phyloP scores from a whole-genome alignment of 1,140 invertebrate species.

The Copidosoma floridanum region DNA sequence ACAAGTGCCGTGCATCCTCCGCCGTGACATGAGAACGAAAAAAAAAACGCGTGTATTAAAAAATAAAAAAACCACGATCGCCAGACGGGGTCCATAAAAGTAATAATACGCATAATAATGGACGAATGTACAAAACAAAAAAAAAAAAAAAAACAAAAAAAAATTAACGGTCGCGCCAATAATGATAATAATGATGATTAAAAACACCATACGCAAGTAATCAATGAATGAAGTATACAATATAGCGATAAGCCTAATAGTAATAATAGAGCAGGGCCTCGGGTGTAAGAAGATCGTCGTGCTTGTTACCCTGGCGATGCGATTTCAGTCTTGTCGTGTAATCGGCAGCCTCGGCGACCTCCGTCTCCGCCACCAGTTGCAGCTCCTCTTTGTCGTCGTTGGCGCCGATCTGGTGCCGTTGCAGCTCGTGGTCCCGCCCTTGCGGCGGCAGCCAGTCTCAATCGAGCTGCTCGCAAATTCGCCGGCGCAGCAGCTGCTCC shows the following conservation, averaged over 20 bases:
- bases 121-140: background rate
- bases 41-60: too few relatives aligned
- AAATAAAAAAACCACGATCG: too few relatives aligned
- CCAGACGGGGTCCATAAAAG: too few relatives aligned
- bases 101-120: too few relatives aligned
- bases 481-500: background rate
- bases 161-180: too few relatives aligned
- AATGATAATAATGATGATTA: too few relatives aligned
- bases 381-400: background rate
- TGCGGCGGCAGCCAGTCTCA: slow-evolving; percentile 1
- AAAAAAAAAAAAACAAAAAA: background rate
- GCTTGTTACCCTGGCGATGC: slow-evolving; percentile 37
- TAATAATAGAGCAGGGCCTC: slow-evolving; percentile 23
- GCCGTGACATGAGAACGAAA: too few relatives aligned
- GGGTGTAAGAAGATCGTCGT: slow-evolving; percentile 25
- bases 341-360: background rate
- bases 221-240: too few relatives aligned
- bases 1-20: too few relatives aligned
- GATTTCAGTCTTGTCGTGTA: slow-evolving; percentile 39
- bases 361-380: background rate
- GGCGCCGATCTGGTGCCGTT: too few relatives aligned
- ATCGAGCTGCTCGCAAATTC: background rate
- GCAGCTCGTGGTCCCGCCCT: background rate
- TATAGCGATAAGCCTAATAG: background rate
- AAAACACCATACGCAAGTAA: too few relatives aligned